Evolutionary conservation across 2,797 vertebrate species (phyloP), one percentile per base, ranked within the genome.

Genomic region (Enteromius mattozi): DNA sequence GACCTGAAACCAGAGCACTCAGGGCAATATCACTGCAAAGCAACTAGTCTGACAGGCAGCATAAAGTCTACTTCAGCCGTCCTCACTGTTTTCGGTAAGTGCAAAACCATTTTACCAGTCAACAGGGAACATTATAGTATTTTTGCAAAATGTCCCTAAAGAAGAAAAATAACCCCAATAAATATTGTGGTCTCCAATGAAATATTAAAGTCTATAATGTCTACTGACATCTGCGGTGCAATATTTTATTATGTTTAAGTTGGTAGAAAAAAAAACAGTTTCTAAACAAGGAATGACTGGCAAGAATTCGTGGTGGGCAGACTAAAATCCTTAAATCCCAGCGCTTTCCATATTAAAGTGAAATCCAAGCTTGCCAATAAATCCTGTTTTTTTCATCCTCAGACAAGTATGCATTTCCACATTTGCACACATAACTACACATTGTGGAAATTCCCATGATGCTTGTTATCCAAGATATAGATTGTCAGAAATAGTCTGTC

Each of bases 11-110:
- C 13, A 0, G 91, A 89, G 83, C 97, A 99, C 77, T 92, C 95
- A 0, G 98, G 98, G 10, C 88, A 91, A 47, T 99, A 99, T 91
- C 95, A 97, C 88, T 99, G 98, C 92, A 98, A 98, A 91, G 96
- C 96, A 71, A 97, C 93, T 92, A 97, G 95, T 24, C 91, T 94
- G 21, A 94, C 95, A 0, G 97, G 98, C 1, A 93, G 95, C 75
- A 96, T 97, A 88, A 96, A 95, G 86, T 99, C 98, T 0, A 92
- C 92, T 0, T 80, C 92, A 0, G 97, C 97, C 0, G 74, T 88
- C 33, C 94, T 99, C 59, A 95, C 94, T 0, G 94, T 99, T 77
- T 92, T 96, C 59, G 95, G 98, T 99, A 93, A 92, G 96, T 92
- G 71, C 49, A 30, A 40, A 85, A 82, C 80, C 33, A 21, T 65